Evolutionary conservation across 2,113 vertebrate genomes (phyloP).

Genomic region (Acinonyx jubatus): DNA sequence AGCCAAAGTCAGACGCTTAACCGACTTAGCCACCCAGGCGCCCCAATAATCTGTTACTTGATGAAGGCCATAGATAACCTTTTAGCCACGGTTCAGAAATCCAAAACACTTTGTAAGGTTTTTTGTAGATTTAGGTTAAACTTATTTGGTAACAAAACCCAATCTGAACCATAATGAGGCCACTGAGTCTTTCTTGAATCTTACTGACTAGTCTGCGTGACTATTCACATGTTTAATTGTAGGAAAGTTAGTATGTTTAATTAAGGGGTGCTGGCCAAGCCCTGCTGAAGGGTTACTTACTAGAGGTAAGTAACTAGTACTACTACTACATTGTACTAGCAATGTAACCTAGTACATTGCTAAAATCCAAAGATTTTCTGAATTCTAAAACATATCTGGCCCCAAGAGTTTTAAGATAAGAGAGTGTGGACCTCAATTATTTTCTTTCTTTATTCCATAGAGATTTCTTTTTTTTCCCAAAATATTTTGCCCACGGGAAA

Average conservation of each 20-base stretch:
- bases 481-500: constrained; percentile 13
- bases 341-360: background rate
- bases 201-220: background rate
- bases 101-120: background rate
- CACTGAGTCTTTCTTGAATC: background rate
- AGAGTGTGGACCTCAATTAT: background rate
- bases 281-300: background rate
- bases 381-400: background rate
- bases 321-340: too few relatives aligned
- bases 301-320: too few relatives aligned
- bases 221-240: background rate
- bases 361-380: constrained; percentile 21
- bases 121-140: background rate
- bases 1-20: too few relatives aligned
- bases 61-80: background rate
- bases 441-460: constrained; percentile 13
- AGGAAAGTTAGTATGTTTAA: background rate
- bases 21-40: too few relatives aligned
- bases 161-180: background rate
- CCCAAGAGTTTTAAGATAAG: background rate
- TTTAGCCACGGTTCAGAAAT: background rate
- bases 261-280: background rate
- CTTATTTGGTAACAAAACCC: background rate
- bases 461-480: constrained; percentile 15
- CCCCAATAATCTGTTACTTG: background rate